Evolutionary conservation across 2,888 invertebrate species (phyloP).

Genomic region (Cancer borealis): DNA sequence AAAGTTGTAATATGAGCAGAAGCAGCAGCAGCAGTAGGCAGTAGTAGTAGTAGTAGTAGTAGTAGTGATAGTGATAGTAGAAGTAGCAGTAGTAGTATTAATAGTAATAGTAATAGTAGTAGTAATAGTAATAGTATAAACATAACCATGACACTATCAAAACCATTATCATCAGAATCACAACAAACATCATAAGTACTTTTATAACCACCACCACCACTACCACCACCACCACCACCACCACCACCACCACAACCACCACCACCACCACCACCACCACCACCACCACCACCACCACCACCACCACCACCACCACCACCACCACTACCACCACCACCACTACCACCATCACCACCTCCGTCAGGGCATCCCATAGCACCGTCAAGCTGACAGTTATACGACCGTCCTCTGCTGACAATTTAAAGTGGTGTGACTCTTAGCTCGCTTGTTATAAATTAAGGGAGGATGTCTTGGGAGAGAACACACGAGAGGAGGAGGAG

Average conservation of each 20-base stretch:
- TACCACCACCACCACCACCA: background rate
- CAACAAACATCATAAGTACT: background rate
- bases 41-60: background rate
- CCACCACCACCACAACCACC: no score
- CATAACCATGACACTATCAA: background rate
- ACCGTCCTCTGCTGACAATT: constrained; percentile 12
- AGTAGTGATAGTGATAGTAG: background rate
- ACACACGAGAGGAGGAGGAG: background rate
- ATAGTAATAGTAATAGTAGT: background rate
- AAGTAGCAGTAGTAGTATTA: background rate
- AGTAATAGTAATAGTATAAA: background rate
- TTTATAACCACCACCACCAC: background rate
- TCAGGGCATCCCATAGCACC: background rate
- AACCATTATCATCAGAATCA: background rate
- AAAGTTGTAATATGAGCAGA: no score
- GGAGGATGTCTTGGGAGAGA: constrained; percentile 3
- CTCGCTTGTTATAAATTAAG: constrained; percentile 25
- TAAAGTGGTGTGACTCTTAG: constrained; percentile 34
- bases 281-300: background rate
- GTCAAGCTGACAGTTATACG: background rate
- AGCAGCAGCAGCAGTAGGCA: no score
- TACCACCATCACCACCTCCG: background rate
- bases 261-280: no score
- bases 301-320: background rate
- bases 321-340: background rate